phyloP scores from a whole-genome alignment of 1,140 invertebrate genomes.

The Zaprionus davidi region DNA sequence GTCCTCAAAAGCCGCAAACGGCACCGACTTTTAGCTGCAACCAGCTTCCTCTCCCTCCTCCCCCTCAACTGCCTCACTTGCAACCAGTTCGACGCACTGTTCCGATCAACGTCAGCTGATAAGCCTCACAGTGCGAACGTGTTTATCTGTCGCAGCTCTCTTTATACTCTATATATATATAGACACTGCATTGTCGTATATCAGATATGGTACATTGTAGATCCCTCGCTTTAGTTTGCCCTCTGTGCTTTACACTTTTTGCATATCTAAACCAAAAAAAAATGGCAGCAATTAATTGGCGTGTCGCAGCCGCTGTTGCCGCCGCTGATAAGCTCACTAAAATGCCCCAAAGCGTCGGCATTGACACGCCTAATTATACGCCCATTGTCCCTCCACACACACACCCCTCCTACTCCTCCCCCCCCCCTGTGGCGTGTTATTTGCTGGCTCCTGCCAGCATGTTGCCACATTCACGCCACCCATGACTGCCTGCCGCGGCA shows the following conservation, averaged over 20 bases:
- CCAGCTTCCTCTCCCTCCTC: neutral
- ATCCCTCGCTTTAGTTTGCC: conserved; percentile 27
- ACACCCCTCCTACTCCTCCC: no score
- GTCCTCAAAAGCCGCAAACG: conserved; percentile 74
- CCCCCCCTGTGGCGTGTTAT: neutral
- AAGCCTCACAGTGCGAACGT: conserved; percentile 51
- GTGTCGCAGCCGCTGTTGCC: conserved; percentile 48
- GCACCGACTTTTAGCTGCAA: conserved; percentile 51
- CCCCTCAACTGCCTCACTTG: neutral
- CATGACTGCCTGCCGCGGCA: conserved; percentile 46
- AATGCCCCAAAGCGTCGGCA: conserved; percentile 73
- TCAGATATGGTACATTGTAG: neutral
- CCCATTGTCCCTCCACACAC: conserved; percentile 16
- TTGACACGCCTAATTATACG: conserved; percentile 78
- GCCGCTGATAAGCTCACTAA: conserved; percentile 65
- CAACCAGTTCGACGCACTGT: conserved; percentile 55
- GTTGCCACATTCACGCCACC: conserved; percentile 80
- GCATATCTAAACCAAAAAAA: conserved; percentile 59
- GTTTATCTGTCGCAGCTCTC: conserved; percentile 42
- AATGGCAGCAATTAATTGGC: conserved; percentile 80
- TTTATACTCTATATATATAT: conserved; percentile 29
- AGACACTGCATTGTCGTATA: conserved; percentile 7
- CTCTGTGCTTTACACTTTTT: conserved; percentile 64
- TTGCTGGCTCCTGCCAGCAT: conserved; percentile 22
- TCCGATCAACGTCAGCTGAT: conserved; percentile 75